Evolutionary conservation across 2,113 vertebrate genomes (phyloP), one percentile per base, ranked within the genome.

Genomic region (Rhodinocichla rosea): DNA sequence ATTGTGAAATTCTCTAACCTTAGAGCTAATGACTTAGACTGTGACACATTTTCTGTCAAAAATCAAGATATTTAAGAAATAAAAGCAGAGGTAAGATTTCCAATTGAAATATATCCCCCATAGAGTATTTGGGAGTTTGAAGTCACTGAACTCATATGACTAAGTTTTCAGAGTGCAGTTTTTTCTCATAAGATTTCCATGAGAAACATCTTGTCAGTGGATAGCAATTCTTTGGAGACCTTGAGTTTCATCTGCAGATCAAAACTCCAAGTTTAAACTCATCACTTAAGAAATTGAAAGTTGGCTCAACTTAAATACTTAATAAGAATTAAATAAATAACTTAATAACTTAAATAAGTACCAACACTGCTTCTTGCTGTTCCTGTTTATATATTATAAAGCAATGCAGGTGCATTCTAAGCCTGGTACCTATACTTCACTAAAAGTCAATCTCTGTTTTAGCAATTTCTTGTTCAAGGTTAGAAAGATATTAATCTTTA

Each of bases 81-180:
- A 64, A 53, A 75, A 73, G 18, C 2, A 39, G 5, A 6, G 1
- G 30, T 28, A 64, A 73, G 7, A 39, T 50, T 44, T 44, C 8
- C 20, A 35, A 0, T 19, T 77, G 32, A 5, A 10, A 26, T 37
- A 55, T 18, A 59, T 13, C 11, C 2, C 13, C 9, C 20, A 39
- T 5, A n/a, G 24, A 44, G 3, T 10, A 84, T n/a, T 33, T 56
- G 8, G 9, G 33, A 47, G 4, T 13, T 10, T 47, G 11, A 15
- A 35, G 14, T 44, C 35, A 35, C 32, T 65, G 28, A 74, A 62
- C 2, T 65, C 3, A n/a, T 3, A 23, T 11, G 8, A 49, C 22
- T 65, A 35, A 30, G 2, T 56, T 60, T 47, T 22, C 8, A 62
- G 24, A 42, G 30, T 30, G 33, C 9, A 49, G 8, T 55, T 75